Base-by-base conservation (phyloP, 2,797 vertebrate species). In the Acestrorhynchus altus region DNA sequence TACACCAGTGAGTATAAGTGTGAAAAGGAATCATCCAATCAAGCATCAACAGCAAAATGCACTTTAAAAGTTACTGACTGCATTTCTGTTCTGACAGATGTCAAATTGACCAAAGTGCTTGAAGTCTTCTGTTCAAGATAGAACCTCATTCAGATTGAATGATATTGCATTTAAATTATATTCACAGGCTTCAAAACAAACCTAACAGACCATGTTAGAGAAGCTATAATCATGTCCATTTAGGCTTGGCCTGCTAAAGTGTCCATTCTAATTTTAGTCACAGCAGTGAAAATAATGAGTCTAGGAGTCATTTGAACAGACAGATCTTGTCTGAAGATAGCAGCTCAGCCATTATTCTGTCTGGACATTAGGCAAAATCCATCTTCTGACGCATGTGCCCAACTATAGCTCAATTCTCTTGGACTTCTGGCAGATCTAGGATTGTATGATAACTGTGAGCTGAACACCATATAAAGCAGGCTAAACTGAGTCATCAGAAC, bases 271-370 rank as follows among this genome's bases (percentile, higher is more conserved):
- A 74, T 78, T 70, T 76, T 74, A 77, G 69, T 68, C 52, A 56
- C 67, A 67, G 78, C 72, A 31, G 64, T 65, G 31, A 65, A 39
- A 20, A 68, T 70, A 81, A 83, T 54, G 71, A 78, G 44, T 44
- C 49, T 78, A 66, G 71, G 44, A 54, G 78, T 83, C 70, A 74
- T 83, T 81, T 61, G 47, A 80, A 84, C 72, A 74, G 81, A 84
- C 67, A 83, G 83, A 84, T 84, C 54, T 20, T 70, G 74, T 83
- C 65, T 47, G 47, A 78, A 75, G 78, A 84, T 71, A 77, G 67
- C 47, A 63, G 49, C 28, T 44, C 31, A 35, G 80, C 40, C 69
- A 83, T 85, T 79, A 40, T 57, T 84, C 70, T 85, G 70, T 46
- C 49, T 72, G 10, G 67, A 24, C 47, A 11, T 80, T 72, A 69